Evolutionary conservation across 2,888 invertebrate species (phyloP).

Genomic region (Eristalinus sepulchralis): DNA sequence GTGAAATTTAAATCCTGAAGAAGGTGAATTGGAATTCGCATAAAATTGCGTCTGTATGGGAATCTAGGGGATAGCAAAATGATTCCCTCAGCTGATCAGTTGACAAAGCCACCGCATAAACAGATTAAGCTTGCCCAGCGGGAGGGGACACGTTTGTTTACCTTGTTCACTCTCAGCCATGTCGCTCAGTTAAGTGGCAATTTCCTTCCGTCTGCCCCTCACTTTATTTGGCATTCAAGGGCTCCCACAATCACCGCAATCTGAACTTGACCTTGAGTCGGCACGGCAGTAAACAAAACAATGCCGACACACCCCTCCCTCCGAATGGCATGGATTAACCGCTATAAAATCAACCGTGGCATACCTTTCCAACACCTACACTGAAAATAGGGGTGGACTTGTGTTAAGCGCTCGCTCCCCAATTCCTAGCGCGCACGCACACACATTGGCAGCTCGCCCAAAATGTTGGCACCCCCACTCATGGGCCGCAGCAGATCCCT

Average conservation of each 20-base stretch:
- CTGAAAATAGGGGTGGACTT: slow-evolving; percentile 49
- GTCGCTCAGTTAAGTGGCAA: not conserved
- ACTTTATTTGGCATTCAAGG: not conserved
- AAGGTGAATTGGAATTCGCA: not conserved
- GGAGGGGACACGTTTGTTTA: not conserved
- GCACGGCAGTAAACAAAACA: slow-evolving; percentile 3
- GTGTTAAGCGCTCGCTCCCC: slow-evolving; percentile 40
- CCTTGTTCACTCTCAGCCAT: not conserved
- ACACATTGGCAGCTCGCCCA: not conserved
- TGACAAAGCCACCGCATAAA: no score
- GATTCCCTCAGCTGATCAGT: no score
- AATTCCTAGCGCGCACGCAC: slow-evolving; percentile 2
- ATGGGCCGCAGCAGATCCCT: slow-evolving; percentile 16
- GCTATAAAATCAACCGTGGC: slow-evolving; percentile 20
- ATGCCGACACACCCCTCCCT: not conserved
- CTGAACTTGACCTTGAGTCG: slow-evolving; percentile 57
- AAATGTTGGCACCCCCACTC: slow-evolving; percentile 39
- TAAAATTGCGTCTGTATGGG: not conserved
- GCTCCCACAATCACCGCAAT: not conserved
- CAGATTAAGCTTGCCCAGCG: not conserved
- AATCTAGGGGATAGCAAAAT: no score
- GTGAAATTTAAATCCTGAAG: not conserved
- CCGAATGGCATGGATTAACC: not conserved
- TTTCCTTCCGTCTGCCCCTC: not conserved
- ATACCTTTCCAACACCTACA: slow-evolving; percentile 48